Percentiles rank a stretch among this genome's conserved stretches.
phyloP scores from a whole-genome alignment of 2,888 invertebrate genomes.

The Microdon myrmicae region DNA sequence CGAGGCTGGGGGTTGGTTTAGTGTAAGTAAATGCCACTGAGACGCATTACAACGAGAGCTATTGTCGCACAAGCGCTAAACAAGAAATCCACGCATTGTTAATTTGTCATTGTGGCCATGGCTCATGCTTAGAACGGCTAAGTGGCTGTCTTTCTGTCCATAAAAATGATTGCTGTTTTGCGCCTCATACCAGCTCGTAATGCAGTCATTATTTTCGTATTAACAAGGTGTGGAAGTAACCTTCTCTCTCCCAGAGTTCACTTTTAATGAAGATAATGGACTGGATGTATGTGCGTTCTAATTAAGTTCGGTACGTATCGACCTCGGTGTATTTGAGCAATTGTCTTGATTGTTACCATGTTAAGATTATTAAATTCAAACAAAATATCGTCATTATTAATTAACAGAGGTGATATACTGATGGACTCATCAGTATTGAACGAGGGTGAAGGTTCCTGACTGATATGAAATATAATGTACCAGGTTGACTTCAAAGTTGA shows the following conservation, averaged over 20 bases:
- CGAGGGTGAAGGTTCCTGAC: too few relatives aligned
- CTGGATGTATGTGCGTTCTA: conserved; percentile 33
- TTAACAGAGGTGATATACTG: too few relatives aligned
- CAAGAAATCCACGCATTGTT: conserved; percentile 49
- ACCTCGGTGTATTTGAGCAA: conserved; percentile 18
- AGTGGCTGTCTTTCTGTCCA: conserved; percentile 49
- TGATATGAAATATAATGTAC: too few relatives aligned
- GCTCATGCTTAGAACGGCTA: conserved; percentile 40
- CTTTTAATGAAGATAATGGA: conserved; percentile 50
- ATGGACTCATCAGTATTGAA: too few relatives aligned
- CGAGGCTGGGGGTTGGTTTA: conserved; percentile 43
- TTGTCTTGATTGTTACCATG: conserved; percentile 32
- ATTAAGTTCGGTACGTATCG: conserved; percentile 34
- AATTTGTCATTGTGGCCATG: conserved; percentile 46
- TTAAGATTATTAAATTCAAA: conserved; percentile 45
- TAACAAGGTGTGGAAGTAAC: conserved; percentile 68
- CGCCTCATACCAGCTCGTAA: conserved; percentile 56
- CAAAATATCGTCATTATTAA: conserved; percentile 40
- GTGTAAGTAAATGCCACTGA: conserved; percentile 51
- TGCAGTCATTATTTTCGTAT: conserved; percentile 70
- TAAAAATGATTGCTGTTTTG: conserved; percentile 52
- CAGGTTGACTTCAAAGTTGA: too few relatives aligned
- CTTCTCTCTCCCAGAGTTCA: conserved; percentile 51
- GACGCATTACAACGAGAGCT: conserved; percentile 49
- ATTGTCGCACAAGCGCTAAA: conserved; percentile 46